These are phyloP conservation scores for Pelosia muscerda DNA, from an alignment of 2,888 invertebrate species.

Conservation along the genomic window DNA sequence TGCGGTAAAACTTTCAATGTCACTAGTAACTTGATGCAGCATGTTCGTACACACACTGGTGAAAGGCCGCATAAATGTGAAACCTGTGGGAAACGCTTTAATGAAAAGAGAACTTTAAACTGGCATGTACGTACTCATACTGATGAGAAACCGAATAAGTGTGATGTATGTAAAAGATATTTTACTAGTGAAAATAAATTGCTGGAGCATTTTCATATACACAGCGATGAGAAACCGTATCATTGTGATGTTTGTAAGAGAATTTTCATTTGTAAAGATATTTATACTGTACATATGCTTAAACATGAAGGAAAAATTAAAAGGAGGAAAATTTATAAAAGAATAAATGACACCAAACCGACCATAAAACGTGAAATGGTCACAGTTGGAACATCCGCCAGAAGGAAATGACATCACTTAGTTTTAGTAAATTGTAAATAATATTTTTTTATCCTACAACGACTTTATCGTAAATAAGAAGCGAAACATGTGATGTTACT, in stretches of 20 bases:
- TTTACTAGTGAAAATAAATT: not conserved
- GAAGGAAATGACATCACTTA: not conserved
- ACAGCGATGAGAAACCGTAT: not conserved
- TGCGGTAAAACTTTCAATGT: not conserved
- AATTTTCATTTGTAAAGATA: conserved; percentile 7
- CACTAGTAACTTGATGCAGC: not conserved
- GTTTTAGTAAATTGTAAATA: no score
- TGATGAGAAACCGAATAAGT: conserved; percentile 13
- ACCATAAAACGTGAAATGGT: not conserved
- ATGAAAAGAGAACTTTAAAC: not conserved
- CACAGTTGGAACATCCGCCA: not conserved
- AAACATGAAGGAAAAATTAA: not conserved
- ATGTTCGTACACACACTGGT: conserved; percentile 3
- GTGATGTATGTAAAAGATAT: conserved; percentile 13
- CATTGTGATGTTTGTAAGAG: not conserved
- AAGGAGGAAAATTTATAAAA: not conserved
- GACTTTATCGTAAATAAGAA: no score
- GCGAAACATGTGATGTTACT: no score
- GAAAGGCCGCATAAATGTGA: conserved; percentile 1
- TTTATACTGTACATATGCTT: not conserved
- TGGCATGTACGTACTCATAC: conserved; percentile 11
- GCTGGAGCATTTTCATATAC: not conserved
- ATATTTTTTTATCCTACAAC: no score
- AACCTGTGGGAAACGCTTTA: conserved; percentile 1
- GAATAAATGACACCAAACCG: not conserved